Evolutionary conservation across 2,113 vertebrate species (phyloP).

Genomic region (Leptobrachium ailaonicum): DNA sequence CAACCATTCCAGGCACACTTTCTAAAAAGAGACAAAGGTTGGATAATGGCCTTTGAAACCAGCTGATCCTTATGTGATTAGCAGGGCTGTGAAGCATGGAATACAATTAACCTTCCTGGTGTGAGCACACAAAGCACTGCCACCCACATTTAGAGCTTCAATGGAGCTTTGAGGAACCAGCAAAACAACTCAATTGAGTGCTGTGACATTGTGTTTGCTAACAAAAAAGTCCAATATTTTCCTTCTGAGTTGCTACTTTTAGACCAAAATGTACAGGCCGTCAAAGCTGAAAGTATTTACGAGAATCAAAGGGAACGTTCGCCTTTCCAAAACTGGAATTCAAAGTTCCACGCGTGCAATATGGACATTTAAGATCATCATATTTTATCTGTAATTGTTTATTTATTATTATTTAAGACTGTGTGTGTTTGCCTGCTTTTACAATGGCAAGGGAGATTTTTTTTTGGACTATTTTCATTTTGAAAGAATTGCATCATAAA

Average conservation of each 20-base stretch:
- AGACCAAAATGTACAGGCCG: no score
- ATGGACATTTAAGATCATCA: no score
- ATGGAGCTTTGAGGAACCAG: slow-evolving; percentile 19
- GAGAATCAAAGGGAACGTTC: no score
- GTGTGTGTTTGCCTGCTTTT: no score
- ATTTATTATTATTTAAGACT: no score
- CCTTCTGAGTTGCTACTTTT: neutral
- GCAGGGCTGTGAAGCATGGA: slow-evolving; percentile 49
- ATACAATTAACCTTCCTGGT: slow-evolving; percentile 49
- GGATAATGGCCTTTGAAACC: slow-evolving; percentile 47
- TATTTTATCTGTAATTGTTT: no score
- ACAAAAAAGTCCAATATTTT: slow-evolving; percentile 13
- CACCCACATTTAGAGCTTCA: slow-evolving; percentile 41
- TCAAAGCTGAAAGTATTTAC: no score
- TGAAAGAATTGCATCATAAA: no score
- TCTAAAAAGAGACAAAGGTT: slow-evolving; percentile 7
- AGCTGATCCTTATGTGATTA: slow-evolving; percentile 41
- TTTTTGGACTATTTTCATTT: no score
- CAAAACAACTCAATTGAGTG: slow-evolving; percentile 34
- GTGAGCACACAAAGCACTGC: slow-evolving; percentile 29
- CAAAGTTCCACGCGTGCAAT: no score
- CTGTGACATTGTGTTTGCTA: slow-evolving; percentile 19
- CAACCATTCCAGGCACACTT: slow-evolving; percentile 27
- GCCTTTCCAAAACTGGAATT: no score
- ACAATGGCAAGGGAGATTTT: no score